phyloP scores from a whole-genome alignment of 2,888 invertebrate genomes.

The Bursaphelenchus okinawaensis region DNA sequence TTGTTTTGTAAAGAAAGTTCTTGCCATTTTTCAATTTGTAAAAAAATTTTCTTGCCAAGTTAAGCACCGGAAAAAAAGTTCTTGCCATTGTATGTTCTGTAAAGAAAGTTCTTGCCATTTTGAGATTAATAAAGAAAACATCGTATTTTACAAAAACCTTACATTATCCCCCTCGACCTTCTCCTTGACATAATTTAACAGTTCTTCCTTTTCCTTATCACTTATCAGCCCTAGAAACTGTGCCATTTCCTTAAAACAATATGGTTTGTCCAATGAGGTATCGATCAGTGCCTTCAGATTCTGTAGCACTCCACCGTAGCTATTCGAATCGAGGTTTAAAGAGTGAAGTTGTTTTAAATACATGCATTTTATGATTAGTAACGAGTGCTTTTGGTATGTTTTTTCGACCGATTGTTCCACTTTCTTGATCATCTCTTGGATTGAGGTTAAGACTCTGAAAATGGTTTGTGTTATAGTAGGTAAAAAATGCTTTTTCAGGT shows the following conservation, averaged over 20 bases:
- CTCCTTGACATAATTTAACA: background rate
- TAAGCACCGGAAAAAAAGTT: too few relatives aligned
- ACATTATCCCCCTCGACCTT: background rate
- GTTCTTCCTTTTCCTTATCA: background rate
- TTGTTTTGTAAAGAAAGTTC: too few relatives aligned
- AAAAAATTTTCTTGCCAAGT: background rate
- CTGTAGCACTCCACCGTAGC: background rate
- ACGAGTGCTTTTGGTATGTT: background rate
- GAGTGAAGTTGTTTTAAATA: background rate
- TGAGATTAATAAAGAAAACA: too few relatives aligned
- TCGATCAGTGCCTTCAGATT: background rate
- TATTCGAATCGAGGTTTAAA: background rate
- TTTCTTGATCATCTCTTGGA: background rate
- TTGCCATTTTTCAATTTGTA: too few relatives aligned
- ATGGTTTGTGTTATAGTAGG: too few relatives aligned
- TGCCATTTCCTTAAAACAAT: conserved; percentile 7
- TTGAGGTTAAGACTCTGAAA: too few relatives aligned
- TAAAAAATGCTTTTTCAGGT: too few relatives aligned
- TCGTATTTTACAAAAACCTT: background rate
- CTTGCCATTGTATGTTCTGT: too few relatives aligned
- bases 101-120: too few relatives aligned
- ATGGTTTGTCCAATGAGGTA: background rate
- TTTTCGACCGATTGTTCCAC: background rate
- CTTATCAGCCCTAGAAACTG: conserved; percentile 1
- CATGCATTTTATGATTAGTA: background rate